Base-by-base conservation (phyloP, 2,797 vertebrate species). In the Ctenopoma multispine region DNA sequence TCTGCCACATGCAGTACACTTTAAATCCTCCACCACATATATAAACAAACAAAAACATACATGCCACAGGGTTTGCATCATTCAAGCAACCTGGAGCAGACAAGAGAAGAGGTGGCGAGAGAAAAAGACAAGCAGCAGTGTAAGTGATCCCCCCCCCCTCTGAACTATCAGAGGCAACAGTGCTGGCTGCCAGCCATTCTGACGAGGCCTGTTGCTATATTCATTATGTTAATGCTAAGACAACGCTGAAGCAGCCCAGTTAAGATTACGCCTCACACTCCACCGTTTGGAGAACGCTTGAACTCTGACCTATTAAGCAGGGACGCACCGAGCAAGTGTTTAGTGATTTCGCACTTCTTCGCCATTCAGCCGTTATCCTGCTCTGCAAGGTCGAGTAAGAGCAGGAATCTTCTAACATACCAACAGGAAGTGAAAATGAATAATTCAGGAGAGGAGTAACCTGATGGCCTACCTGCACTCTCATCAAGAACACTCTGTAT, bases 281-380 rank as follows among this genome's bases (percentile, higher is more conserved):
- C 46, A 72, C 60, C 79, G 78, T 86, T 87, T 87, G 76, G 77
- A 81, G 86, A 84, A 85, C 63, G 68, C 85, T 90, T 86, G 83
- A 88, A 87, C 87, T 79, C 79, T 85, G 79, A 85, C 90, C 88
- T 49, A 67, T 74, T 86, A 90, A 91, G 76, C 69, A 83, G 72
- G 38, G 40, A 44, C 55, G 53, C 41, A 46, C 48, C 41, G 17
- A 54, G 77, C 76, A 67, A 75, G 77, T 78, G 73, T 84, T 76
- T 73, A 59, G 82, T 81, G 77, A 86, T 89, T 87, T 84, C 38
- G 72, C 69, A 71, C 60, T 81, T 75, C 75, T 83, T 57, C 21
- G 7, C 74, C 77, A 69, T 81, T 89, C 77, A 84, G 81, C 73
- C 46, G 46, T 67, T 56, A 59, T 75, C 64, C 80, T 57, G 63